Evolutionary conservation across 2,797 vertebrate species (phyloP).

Genomic region (Monodelphis domestica): DNA sequence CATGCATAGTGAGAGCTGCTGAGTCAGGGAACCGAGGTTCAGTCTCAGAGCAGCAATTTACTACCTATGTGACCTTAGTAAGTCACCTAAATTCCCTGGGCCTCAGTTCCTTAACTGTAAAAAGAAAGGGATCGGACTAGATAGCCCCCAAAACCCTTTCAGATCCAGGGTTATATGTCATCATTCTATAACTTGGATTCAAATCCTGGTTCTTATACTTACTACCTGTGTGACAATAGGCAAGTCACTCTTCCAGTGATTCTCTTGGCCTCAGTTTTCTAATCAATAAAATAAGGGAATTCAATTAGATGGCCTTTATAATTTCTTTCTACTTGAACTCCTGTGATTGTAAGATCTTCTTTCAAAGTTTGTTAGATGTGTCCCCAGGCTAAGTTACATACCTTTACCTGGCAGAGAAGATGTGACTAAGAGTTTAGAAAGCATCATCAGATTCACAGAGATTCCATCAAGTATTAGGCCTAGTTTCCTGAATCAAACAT

Average conservation of each 20-base stretch:
- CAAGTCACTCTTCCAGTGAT: not conserved
- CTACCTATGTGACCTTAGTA: not conserved
- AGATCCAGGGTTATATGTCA: not conserved
- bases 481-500: constrained; percentile 6
- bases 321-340: not conserved
- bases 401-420: not conserved
- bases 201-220: not conserved
- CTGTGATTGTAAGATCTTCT: not conserved
- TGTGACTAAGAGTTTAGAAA: constrained; percentile 3
- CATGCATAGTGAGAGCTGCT: not conserved
- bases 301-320: not conserved
- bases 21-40: not conserved
- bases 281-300: not conserved
- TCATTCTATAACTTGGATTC: not conserved
- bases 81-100: not conserved
- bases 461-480: not conserved
- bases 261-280: not conserved
- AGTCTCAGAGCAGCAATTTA: not conserved
- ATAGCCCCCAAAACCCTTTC: not conserved
- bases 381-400: not conserved
- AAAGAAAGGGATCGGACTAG: constrained; percentile 2
- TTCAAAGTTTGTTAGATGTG: not conserved
- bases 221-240: not conserved
- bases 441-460: not conserved
- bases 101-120: not conserved